Conservation (phyloP, 64 coral and sea anemone genomes). For the Catalaphyllia jardinei region DNA sequence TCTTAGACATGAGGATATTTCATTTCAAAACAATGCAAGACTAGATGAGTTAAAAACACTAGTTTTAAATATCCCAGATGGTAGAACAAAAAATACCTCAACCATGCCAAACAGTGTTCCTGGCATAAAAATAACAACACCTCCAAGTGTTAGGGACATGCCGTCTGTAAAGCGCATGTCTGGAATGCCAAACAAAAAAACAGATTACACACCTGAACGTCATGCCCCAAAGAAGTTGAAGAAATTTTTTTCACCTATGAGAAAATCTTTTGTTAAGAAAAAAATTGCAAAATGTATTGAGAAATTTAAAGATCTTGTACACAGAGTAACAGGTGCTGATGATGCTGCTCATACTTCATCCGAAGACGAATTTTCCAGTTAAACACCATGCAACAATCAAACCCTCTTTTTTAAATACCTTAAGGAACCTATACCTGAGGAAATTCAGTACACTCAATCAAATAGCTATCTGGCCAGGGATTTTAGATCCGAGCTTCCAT, state of each 20-base stretch:
- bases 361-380: slow-evolving; percentile 6
- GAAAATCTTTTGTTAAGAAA: slow-evolving; percentile 20
- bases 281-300: slow-evolving; percentile 29
- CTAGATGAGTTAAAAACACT: slow-evolving; percentile 18
- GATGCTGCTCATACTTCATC: background rate
- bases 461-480: background rate
- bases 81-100: background rate
- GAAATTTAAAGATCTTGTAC: slow-evolving; percentile 52
- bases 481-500: too few relatives aligned
- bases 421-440: slow-evolving; percentile 10
- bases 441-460: slow-evolving; percentile 10
- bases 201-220: slow-evolving; percentile 34
- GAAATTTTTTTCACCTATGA: slow-evolving; percentile 30
- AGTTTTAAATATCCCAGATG: slow-evolving; percentile 34
- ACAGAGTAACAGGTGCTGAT: slow-evolving; percentile 1
- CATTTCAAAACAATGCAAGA: slow-evolving; percentile 14
- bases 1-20: slow-evolving; percentile 4
- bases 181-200: background rate
- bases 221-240: slow-evolving; percentile 48
- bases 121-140: background rate
- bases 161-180: background rate
- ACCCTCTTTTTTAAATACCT: slow-evolving; percentile 22
- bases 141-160: background rate
- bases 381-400: slow-evolving; percentile 1
- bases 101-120: background rate